Evolutionary conservation across 2,888 invertebrate species (phyloP), one percentile per base, ranked within the genome.

Genomic region (Cerceris rybyensis): DNA sequence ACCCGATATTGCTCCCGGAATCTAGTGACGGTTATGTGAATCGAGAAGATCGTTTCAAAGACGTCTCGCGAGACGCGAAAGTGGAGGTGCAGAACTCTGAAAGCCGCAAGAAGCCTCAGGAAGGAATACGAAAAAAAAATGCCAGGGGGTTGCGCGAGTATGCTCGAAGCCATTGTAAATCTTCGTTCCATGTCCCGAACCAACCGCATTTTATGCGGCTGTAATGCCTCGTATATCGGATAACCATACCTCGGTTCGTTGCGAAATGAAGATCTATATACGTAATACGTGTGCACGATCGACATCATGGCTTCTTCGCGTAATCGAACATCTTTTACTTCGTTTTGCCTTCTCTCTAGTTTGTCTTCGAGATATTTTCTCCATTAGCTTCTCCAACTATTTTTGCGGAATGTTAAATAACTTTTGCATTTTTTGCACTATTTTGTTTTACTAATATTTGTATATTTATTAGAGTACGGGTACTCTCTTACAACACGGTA

Each of bases 221-320:
- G 65, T 70, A 74, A 63, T 71, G 70, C 71, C 65, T 68, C 74
- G 70, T 71, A 75, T 86, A 85, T 86, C 82, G 83, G 75, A 82
- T 85, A 84, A 84, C 82, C 82, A 75, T 80, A 78, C 78, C 80
- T 80, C 78, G 78, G 67, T 76, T 75, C 81, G 80, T 87, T 87
- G 85, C 86, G 86, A 87, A 87, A 87, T 85, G 83, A 84, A 87
- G 85, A 87, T 86, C 83, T 81, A 81, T 75, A 63, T 70, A 83
- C 81, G 79, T 80, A 76, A 74, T 77, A 78, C 67, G 80, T 74
- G 76, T 57, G 64, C 71, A 67, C 78, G 81, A 78, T 76, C 78
- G 75, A 76, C 75, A 74, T n/a, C 57, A 42, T 66, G 63, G 76
- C 28, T 68, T 55, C 68, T 69, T 72, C 70, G 77, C 75, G 80